phyloP scores from a whole-genome alignment of 2,797 vertebrate genomes.

The Ctenochaetus hawaiiensis region DNA sequence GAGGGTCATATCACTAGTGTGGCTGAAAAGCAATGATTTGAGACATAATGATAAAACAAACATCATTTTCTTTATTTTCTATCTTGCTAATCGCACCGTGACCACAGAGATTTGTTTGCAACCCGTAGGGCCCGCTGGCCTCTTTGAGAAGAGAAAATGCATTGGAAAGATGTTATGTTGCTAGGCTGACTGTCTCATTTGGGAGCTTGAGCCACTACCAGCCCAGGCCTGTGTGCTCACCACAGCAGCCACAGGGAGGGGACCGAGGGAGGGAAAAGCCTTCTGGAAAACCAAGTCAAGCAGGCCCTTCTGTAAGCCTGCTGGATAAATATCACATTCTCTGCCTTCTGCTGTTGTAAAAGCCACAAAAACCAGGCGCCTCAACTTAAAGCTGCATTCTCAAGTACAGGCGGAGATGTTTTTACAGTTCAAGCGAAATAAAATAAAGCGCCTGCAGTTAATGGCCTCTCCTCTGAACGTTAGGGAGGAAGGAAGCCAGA shows the following conservation, averaged over 20 bases:
- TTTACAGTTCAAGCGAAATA: slow-evolving; percentile 45
- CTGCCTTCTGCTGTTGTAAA: slow-evolving; percentile 49
- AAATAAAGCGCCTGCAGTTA: slow-evolving; percentile 23
- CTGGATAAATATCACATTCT: slow-evolving; percentile 58
- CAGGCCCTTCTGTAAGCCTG: slow-evolving; percentile 51
- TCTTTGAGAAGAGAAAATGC: slow-evolving; percentile 11
- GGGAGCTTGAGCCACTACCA: slow-evolving; percentile 51
- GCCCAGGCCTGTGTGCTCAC: slow-evolving; percentile 62
- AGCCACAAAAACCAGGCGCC: slow-evolving; percentile 52
- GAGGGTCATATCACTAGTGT: not conserved
- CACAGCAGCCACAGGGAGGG: slow-evolving; percentile 66
- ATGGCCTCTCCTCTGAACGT: slow-evolving; percentile 37
- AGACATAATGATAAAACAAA: not conserved
- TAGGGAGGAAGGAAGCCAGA: slow-evolving; percentile 53
- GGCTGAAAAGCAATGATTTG: not conserved
- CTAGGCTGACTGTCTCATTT: slow-evolving; percentile 23
- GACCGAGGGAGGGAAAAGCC: slow-evolving; percentile 51
- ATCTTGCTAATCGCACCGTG: not conserved
- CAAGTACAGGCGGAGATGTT: slow-evolving; percentile 36
- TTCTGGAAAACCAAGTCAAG: slow-evolving; percentile 64
- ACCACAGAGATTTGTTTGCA: not conserved
- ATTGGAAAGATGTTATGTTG: slow-evolving; percentile 20
- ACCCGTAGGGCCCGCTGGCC: not conserved
- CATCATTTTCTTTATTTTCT: not conserved
- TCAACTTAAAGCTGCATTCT: slow-evolving; percentile 29